A percentile compares a stretch with the other conserved stretches of the same genome.
Conservation (phyloP, 2,797 vertebrate species). For the Chaetophractus vellerosus region DNA sequence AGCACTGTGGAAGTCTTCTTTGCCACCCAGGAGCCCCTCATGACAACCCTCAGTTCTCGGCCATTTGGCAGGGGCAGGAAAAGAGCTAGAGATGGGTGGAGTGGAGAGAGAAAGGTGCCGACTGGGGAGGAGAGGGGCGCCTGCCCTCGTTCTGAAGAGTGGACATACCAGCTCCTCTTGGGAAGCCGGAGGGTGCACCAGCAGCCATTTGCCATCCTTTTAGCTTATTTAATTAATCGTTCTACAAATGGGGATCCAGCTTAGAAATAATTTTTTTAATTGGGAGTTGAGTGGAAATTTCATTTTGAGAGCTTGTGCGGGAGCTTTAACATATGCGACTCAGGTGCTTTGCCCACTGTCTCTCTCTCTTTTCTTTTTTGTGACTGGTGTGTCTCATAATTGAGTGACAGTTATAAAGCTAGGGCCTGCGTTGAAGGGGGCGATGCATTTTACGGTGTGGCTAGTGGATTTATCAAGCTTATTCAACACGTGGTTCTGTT, state of each 20-base stretch:
- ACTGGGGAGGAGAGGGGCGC: fast-evolving
- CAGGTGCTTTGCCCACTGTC: not conserved
- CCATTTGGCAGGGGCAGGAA: not conserved
- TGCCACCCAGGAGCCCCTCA: not conserved
- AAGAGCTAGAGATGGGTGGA: not conserved
- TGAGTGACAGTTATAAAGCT: not conserved
- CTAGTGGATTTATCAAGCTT: not conserved
- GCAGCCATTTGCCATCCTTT: not conserved
- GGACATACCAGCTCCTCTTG: not conserved
- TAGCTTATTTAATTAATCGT: not conserved
- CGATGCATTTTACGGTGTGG: not conserved
- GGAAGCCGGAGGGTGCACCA: not conserved
- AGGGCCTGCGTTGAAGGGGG: not conserved
- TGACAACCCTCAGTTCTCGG: not conserved
- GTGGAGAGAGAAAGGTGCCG: not conserved
- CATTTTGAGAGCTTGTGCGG: not conserved
- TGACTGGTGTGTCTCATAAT: not conserved
- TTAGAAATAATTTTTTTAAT: not conserved
- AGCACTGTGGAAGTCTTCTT: not conserved
- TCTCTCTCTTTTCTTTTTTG: not conserved
- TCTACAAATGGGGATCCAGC: not conserved
- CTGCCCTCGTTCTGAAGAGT: not conserved
- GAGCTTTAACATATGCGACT: not conserved
- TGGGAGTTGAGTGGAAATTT: not conserved
- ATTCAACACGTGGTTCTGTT: not conserved